phyloP scores from a whole-genome alignment of 1,140 invertebrate species.

The Maconellicoccus hirsutus region DNA sequence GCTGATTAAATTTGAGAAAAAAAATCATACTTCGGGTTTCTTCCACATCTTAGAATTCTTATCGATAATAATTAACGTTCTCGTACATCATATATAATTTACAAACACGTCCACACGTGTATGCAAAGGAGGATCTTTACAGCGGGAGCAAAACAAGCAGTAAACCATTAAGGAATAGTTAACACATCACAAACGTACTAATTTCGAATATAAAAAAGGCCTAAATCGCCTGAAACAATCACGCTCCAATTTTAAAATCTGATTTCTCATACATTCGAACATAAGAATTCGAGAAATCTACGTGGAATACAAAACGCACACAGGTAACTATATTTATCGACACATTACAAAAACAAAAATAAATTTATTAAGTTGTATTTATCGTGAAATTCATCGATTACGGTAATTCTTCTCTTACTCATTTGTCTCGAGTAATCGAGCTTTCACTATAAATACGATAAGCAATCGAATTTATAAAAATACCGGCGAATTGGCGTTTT shows the following conservation, averaged over 20 bases:
- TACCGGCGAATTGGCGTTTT: too few relatives aligned
- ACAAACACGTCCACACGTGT: background rate
- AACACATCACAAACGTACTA: background rate
- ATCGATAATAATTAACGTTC: background rate
- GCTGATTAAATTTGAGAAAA: background rate
- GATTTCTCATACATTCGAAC: background rate
- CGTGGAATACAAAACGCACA: background rate
- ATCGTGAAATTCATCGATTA: background rate
- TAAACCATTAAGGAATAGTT: background rate
- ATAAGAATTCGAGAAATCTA: background rate
- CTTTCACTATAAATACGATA: background rate
- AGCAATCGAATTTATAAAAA: too few relatives aligned
- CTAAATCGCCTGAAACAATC: background rate
- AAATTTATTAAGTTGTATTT: background rate
- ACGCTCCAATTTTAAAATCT: background rate
- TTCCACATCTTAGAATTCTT: background rate
- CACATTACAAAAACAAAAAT: background rate
- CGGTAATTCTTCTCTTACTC: background rate
- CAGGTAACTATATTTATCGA: background rate
- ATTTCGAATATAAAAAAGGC: background rate
- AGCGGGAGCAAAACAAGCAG: background rate
- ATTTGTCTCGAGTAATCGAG: background rate
- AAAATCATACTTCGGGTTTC: background rate
- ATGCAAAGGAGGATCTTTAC: background rate
- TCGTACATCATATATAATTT: background rate